A percentile compares a stretch with the other conserved stretches of the same genome.
phyloP scores from a whole-genome alignment of 2,888 invertebrate genomes.

The Myopa tessellatipennis region DNA sequence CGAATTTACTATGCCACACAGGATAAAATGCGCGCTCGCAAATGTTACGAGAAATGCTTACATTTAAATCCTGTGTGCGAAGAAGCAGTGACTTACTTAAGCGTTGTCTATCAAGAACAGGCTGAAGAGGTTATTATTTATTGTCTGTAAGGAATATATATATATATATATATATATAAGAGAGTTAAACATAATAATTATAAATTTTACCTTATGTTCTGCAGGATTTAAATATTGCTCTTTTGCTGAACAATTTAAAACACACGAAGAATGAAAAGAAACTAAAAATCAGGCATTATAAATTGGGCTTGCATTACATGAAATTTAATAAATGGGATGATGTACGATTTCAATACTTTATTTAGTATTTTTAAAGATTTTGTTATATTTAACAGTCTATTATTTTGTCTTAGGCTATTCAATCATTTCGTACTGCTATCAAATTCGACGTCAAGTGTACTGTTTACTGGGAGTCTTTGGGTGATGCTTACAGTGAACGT shows the following conservation, averaged over 20 bases:
- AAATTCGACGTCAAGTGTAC: conserved; percentile 77
- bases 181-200: background rate
- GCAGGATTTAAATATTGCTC: conserved; percentile 57
- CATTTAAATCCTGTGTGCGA: conserved; percentile 77
- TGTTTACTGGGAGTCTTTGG: conserved; percentile 88
- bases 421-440: conserved; percentile 79
- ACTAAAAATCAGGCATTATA: conserved; percentile 83
- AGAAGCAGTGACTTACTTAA: conserved; percentile 78
- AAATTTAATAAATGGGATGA: conserved; percentile 78
- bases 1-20: conserved; percentile 76
- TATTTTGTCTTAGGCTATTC: conserved; percentile 72
- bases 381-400: background rate
- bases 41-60: conserved; percentile 87
- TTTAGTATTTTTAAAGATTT: background rate
- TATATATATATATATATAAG: no score
- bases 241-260: conserved; percentile 67
- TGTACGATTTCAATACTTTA: conserved; percentile 48
- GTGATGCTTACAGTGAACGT: conserved; percentile 88
- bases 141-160: background rate
- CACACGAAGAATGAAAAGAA: conserved; percentile 67
- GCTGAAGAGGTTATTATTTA: conserved; percentile 72
- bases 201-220: background rate
- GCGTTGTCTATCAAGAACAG: conserved; percentile 78
- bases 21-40: conserved; percentile 80
- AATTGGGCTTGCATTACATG: conserved; percentile 85